Evolutionary conservation across 2,113 vertebrate genomes (phyloP).

Genomic region (Candoia aspera): DNA sequence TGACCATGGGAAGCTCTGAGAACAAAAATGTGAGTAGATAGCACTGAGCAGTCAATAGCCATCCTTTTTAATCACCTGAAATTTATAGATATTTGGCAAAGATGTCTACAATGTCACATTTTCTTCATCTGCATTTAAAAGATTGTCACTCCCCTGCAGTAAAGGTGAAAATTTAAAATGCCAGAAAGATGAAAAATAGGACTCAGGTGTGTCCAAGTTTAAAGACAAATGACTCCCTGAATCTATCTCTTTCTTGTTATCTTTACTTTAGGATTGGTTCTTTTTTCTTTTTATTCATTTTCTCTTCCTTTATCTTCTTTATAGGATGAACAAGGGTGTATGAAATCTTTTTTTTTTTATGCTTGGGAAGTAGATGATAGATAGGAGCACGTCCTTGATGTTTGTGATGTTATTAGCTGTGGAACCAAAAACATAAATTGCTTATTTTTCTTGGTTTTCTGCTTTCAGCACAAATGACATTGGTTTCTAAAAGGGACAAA

Average conservation of each 20-base stretch:
- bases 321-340: not conserved
- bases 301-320: not conserved
- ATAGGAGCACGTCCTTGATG: not conserved
- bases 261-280: not conserved
- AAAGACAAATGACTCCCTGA: conserved; percentile 1
- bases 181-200: not conserved
- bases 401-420: not conserved
- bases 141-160: not conserved
- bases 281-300: not conserved
- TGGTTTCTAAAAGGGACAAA: not conserved
- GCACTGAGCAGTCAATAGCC: not conserved
- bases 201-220: not conserved
- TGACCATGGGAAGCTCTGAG: not conserved
- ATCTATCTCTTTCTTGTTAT: conserved; percentile 6
- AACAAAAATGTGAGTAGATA: not conserved
- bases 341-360: not conserved
- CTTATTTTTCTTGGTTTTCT: not conserved
- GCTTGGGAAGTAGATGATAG: not conserved
- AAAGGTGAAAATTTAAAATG: not conserved
- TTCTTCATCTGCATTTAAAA: not conserved
- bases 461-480: not conserved
- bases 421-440: not conserved
- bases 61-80: not conserved
- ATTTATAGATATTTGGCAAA: not conserved
- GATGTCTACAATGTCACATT: not conserved